A percentile compares a stretch with the other conserved stretches of the same genome.
Evolutionary conservation across 1,140 invertebrate species (phyloP).

Genomic region (Halyomorpha halys): DNA sequence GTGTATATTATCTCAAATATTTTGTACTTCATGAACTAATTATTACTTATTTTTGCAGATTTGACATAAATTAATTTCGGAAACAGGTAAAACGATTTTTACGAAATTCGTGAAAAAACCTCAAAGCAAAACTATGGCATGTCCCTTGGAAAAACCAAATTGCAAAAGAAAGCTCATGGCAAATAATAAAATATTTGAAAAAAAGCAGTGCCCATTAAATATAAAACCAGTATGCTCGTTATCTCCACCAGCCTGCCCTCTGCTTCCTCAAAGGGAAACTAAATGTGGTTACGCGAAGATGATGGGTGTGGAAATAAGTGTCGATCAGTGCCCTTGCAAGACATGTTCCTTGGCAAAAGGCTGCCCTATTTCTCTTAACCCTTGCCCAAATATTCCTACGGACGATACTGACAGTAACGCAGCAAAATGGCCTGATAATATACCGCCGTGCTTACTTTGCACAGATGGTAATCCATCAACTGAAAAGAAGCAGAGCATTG

Average conservation of each 20-base stretch:
- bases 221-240: background rate
- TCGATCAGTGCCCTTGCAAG: background rate
- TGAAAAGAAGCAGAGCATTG: too few species aligned
- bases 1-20: too few species aligned
- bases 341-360: background rate
- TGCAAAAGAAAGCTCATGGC: slow-evolving; percentile 9
- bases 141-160: background rate
- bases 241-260: background rate
- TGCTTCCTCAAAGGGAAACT: background rate
- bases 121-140: background rate
- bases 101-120: too few species aligned
- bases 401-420: background rate
- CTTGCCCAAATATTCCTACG: background rate
- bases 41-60: too few species aligned
- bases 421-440: background rate
- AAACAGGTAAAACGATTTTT: too few species aligned
- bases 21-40: too few species aligned
- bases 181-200: background rate
- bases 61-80: too few species aligned
- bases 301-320: background rate
- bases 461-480: background rate
- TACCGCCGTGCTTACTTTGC: background rate
- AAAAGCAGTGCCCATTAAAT: slow-evolving; percentile 7
- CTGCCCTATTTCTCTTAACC: background rate
- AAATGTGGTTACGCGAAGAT: background rate